These are phyloP conservation scores for Bruchidius siliquastri DNA, from an alignment of 2,888 invertebrate species.

Conservation along the genomic window DNA sequence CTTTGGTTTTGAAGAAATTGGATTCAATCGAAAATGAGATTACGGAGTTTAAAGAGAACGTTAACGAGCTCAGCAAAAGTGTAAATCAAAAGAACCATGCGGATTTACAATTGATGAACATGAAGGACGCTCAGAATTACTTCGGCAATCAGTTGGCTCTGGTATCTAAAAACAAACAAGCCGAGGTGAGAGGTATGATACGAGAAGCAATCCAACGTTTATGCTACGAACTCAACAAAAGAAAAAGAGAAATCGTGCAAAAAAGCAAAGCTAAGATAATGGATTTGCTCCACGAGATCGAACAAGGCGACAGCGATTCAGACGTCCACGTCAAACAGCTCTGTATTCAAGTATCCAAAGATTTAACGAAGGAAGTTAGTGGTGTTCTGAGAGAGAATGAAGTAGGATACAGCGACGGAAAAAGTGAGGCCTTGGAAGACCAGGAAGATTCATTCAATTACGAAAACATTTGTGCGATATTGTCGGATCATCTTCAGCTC, in stretches of 20 bases:
- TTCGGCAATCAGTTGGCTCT: neutral
- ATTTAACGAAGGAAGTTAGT: conserved; percentile 8
- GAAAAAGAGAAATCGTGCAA: neutral
- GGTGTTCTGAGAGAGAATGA: conserved; percentile 1
- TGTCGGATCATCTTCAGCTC: conserved; percentile 11
- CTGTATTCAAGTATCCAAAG: conserved; percentile 7
- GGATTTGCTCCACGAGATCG: conserved; percentile 10
- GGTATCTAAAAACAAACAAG: neutral
- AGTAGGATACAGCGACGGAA: neutral
- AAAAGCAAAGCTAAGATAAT: conserved; percentile 3
- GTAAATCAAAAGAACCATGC: neutral
- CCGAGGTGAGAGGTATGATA: neutral
- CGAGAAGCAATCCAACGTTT: neutral
- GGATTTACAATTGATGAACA: neutral
- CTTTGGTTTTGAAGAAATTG: conserved; percentile 7
- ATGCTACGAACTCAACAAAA: neutral
- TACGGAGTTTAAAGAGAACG: conserved; percentile 4
- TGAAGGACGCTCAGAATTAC: neutral
- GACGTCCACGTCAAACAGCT: conserved; percentile 4
- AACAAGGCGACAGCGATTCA: conserved; percentile 1
- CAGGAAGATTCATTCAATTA: conserved; percentile 8
- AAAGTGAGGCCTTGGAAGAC: neutral
- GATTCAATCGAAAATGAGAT: conserved; percentile 9
- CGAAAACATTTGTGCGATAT: conserved; percentile 8
- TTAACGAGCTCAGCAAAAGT: conserved; percentile 1